Conservation (phyloP, 2,888 invertebrate species). For the Galeruca laticollis region DNA sequence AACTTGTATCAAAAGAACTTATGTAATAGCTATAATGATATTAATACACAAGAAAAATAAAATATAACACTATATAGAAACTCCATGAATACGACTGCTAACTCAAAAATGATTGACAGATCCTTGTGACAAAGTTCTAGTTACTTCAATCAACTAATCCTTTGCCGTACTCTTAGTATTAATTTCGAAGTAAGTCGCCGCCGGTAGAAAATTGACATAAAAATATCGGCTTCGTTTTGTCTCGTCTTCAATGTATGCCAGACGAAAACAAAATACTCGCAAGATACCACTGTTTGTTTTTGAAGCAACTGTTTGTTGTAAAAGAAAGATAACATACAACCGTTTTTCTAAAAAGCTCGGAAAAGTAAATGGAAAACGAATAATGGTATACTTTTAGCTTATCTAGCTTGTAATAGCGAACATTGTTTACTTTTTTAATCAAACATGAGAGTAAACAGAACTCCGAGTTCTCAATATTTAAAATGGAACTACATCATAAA, state of each 20-base stretch:
- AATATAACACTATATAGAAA: neutral
- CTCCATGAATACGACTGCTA: too few relatives aligned
- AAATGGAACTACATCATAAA: conserved; percentile 7
- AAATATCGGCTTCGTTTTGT: conserved; percentile 49
- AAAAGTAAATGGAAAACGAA: conserved; percentile 22
- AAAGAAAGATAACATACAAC: conserved; percentile 19
- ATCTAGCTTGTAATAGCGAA: conserved; percentile 20
- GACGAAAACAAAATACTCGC: conserved; percentile 6
- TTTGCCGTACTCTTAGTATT: conserved; percentile 10
- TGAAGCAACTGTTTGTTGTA: conserved; percentile 20
- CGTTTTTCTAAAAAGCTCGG: conserved; percentile 6
- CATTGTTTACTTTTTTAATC: conserved; percentile 23
- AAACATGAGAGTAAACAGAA: conserved; percentile 8
- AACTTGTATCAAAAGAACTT: too few relatives aligned
- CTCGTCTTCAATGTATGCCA: conserved; percentile 40
- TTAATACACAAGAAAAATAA: too few relatives aligned
- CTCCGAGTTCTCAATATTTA: conserved; percentile 11
- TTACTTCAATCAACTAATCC: neutral
- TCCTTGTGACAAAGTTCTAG: too few relatives aligned
- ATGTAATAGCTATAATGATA: too few relatives aligned
- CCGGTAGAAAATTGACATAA: conserved; percentile 44
- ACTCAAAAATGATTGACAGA: too few relatives aligned
- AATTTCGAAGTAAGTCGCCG: conserved; percentile 1
- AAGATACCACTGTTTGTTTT: conserved; percentile 22
- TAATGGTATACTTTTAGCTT: conserved; percentile 20